Base-by-base conservation (phyloP, 2,797 vertebrate species). In the Bradypus variegatus region DNA sequence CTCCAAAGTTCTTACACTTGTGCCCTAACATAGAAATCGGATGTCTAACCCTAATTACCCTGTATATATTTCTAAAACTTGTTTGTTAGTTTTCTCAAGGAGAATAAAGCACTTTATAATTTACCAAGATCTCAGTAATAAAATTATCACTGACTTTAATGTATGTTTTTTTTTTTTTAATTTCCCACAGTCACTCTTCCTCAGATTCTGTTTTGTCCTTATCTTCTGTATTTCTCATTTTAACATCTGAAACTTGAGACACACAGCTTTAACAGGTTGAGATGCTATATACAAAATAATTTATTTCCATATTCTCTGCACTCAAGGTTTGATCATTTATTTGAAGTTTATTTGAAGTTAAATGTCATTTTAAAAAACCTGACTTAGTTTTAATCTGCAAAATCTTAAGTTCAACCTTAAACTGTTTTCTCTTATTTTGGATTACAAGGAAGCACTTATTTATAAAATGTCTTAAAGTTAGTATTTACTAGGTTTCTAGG, bases 81-180 rank as follows among this genome's bases (percentile, higher is more conserved):
- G 48, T 82, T 78, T 75, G 75, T 45, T 78, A 89, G 62, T 87
- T 88, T 91, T 88, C 76, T 92, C 60, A 88, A 94, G 65, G 27
- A 86, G 58, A 93, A 75, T 79, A 92, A 94, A 88, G 86, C 91
- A 94, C 90, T 85, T 86, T 69, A 90, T 84, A 86, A n/a, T 67
- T 91, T 50, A 72, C n/a, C 27, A 55, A 85, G 41, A 89, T 93
- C 38, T 85, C 69, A 75, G 88, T 91, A 89, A 91, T 94, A 93
- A 90, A 94, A 78, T 76, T 25, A 86, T 90, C 73, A 85, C 76
- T 75, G 76, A 88, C 33, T 62, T 58, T 31, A 2, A 75, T 36
- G 38, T 69, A 62, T n/a, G 19, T 33, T 19, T 70, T 55, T 79
- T 29, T n/a, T 53, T 84, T 94, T 55, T 9, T 9, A 65, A 45